These are phyloP conservation scores for Microtus oregoni DNA, from an alignment of 2,113 vertebrate genomes.

Conservation along the genomic window DNA sequence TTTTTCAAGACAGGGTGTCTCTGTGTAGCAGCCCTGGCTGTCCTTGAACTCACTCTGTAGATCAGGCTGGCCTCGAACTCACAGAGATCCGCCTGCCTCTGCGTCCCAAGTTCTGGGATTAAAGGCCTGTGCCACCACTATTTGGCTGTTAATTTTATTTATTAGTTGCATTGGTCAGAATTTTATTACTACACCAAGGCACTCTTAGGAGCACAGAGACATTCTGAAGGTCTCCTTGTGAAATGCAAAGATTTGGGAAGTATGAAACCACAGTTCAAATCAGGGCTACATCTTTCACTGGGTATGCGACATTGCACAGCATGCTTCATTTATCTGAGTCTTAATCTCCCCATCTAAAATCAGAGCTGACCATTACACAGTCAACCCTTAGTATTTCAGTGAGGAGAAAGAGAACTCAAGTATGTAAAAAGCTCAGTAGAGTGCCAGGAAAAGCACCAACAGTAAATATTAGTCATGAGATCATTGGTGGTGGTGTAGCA, in stretches of 20 bases:
- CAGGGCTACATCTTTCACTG: not conserved
- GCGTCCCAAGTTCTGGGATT: not conserved
- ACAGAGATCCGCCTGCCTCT: not conserved
- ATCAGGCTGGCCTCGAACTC: not conserved
- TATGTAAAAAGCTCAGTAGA: not conserved
- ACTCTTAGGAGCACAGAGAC: not conserved
- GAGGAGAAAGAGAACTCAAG: not conserved
- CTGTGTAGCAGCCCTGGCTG: not conserved
- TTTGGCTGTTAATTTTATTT: not conserved
- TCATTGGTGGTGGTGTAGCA: not conserved
- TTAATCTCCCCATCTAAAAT: slow-evolving; percentile 24
- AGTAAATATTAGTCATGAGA: slow-evolving; percentile 4
- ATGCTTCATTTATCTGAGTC: not conserved
- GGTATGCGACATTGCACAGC: not conserved
- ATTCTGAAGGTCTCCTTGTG: not conserved
- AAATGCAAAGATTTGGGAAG: slow-evolving; percentile 34
- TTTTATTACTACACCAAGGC: slow-evolving; percentile 1
- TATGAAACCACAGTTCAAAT: slow-evolving; percentile 43
- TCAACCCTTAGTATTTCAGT: not conserved
- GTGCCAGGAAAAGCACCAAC: not conserved
- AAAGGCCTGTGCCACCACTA: not conserved
- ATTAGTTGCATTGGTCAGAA: slow-evolving; percentile 10
- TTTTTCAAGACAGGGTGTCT: not conserved
- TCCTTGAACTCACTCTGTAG: not conserved
- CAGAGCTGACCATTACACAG: not conserved